phyloP scores from a whole-genome alignment of 2,888 invertebrate genomes.

The Scrobipalpa atriplicella region DNA sequence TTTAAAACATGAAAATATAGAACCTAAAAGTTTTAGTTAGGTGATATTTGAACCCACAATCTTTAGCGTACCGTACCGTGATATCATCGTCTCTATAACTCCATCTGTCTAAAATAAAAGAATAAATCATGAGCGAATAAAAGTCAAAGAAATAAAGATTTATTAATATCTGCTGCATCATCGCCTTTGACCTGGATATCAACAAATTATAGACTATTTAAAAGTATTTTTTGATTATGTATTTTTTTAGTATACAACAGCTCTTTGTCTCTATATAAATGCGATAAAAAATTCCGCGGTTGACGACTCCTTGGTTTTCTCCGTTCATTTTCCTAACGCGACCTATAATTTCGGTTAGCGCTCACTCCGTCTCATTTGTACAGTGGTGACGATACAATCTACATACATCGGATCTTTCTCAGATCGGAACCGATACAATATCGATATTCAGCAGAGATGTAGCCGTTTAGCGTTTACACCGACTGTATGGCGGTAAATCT shows the following conservation, averaged over 20 bases:
- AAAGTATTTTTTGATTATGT: background rate
- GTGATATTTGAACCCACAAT: too few species aligned
- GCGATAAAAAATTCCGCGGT: background rate
- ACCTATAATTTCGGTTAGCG: conserved; percentile 76
- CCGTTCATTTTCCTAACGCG: conserved; percentile 55
- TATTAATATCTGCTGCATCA: too few species aligned
- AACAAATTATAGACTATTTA: background rate
- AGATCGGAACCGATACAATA: conserved; percentile 48
- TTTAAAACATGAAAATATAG: too few species aligned
- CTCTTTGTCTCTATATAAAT: background rate
- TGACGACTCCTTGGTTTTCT: conserved; percentile 38
- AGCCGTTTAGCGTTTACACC: conserved; percentile 67
- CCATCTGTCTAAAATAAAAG: too few species aligned
- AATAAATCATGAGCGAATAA: too few species aligned
- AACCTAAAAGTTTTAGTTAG: too few species aligned
- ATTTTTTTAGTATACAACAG: background rate
- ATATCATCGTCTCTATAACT: too few species aligned
- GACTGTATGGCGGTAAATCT: conserved; percentile 70
- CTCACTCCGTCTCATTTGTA: conserved; percentile 70
- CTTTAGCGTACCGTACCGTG: too few species aligned
- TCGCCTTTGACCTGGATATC: too few species aligned
- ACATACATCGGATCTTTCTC: conserved; percentile 65
- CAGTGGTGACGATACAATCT: conserved; percentile 61
- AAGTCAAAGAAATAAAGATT: too few species aligned
- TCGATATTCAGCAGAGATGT: conserved; percentile 67